phyloP scores from a whole-genome alignment of 1,140 invertebrate species.

The Aphidius ervi region DNA sequence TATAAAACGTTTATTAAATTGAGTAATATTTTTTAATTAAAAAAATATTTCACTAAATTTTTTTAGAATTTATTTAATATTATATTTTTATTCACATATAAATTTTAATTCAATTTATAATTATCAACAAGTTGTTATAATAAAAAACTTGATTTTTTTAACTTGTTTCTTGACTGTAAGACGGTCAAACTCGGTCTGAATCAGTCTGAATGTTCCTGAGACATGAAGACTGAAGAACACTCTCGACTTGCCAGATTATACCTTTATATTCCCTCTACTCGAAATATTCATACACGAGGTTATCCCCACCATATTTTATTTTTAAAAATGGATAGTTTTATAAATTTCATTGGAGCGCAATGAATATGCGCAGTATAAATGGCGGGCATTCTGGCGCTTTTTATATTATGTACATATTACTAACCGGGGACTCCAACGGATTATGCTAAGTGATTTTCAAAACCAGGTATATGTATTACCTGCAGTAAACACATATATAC shows the following conservation, averaged over 20 bases:
- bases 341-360: conserved; percentile 49
- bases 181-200: conserved; percentile 24
- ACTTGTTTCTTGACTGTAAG: conserved; percentile 13
- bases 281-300: conserved; percentile 35
- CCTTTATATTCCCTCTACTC: conserved; percentile 1
- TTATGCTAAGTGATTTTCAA: conserved; percentile 40
- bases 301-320: conserved; percentile 28
- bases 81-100: no score
- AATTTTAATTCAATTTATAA: no score
- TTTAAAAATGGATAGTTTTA: conserved; percentile 26
- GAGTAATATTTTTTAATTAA: no score
- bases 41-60: background rate
- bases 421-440: conserved; percentile 33
- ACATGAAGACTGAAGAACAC: background rate
- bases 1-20: no score
- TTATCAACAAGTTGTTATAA: no score
- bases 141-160: no score
- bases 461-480: conserved; percentile 21
- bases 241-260: no score
- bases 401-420: conserved; percentile 6
- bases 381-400: conserved; percentile 25
- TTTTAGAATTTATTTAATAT: no score
- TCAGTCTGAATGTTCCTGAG: conserved; percentile 19
- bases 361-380: conserved; percentile 44
- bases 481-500: no score